Conservation (phyloP, 2,113 vertebrate genomes). For the Xiphorhynchus elegans region DNA sequence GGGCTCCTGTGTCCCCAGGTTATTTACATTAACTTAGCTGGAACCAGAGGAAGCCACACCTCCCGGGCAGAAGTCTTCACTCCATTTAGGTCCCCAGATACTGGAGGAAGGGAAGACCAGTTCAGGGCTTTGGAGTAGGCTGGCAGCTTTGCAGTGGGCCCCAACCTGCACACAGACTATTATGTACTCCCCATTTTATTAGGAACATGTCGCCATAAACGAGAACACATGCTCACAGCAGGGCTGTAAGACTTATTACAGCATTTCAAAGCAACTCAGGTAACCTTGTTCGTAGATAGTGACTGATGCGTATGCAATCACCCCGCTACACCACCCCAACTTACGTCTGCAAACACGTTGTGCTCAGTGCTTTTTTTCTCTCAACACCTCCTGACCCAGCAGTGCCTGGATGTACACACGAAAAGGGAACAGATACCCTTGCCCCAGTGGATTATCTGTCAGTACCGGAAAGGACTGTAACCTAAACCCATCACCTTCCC, state of each 20-base stretch:
- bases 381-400: background rate
- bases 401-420: background rate
- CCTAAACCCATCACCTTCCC: background rate
- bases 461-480: constrained; percentile 22
- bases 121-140: background rate
- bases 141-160: accelerated
- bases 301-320: background rate
- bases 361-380: background rate
- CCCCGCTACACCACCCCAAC: background rate
- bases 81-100: background rate
- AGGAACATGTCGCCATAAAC: background rate
- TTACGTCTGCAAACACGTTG: background rate
- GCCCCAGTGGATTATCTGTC: background rate
- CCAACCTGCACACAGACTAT: background rate
- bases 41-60: background rate
- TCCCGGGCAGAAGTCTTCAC: background rate
- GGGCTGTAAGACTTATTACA: background rate
- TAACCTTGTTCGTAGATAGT: background rate
- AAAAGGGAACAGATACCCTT: background rate
- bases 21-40: background rate
- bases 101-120: background rate
- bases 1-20: background rate
- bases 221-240: background rate
- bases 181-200: background rate
- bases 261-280: background rate